Evolutionary conservation across 2,797 vertebrate species (phyloP).

Genomic region (Coranthus polyacanthus): DNA sequence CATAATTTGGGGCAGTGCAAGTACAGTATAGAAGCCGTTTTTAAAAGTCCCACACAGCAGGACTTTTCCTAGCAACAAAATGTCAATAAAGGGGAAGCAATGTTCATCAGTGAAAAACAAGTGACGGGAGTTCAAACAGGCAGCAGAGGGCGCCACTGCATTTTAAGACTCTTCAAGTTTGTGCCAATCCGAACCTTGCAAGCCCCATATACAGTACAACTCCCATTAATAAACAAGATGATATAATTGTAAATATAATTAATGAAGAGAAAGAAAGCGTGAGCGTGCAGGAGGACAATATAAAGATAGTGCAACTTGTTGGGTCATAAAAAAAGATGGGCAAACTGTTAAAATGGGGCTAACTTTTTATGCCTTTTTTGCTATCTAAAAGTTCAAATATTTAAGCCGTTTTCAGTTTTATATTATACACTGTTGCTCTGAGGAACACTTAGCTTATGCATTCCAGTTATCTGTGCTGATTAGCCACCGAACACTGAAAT

Average conservation of each 20-base stretch:
- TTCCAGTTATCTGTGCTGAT: slow-evolving; percentile 40
- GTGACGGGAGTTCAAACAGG: slow-evolving; percentile 17
- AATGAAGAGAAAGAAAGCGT: slow-evolving; percentile 12
- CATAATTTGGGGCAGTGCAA: slow-evolving; percentile 77
- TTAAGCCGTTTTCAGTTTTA: background rate
- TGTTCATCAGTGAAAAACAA: slow-evolving; percentile 24
- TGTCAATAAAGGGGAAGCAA: slow-evolving; percentile 29
- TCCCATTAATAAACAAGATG: slow-evolving; percentile 25
- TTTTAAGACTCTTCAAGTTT: slow-evolving; percentile 19
- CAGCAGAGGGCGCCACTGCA: slow-evolving; percentile 49
- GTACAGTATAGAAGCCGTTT: slow-evolving; percentile 46
- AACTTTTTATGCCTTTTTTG: background rate
- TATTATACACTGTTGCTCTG: background rate
- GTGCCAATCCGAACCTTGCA: slow-evolving; percentile 8
- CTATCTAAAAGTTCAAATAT: background rate
- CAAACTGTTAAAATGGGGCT: background rate
- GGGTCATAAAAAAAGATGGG: slow-evolving; percentile 5
- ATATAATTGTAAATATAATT: slow-evolving; percentile 16
- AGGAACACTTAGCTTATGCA: slow-evolving; percentile 13
- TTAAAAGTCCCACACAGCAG: slow-evolving; percentile 51
- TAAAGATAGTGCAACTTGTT: slow-evolving; percentile 21
- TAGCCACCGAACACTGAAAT: slow-evolving; percentile 16
- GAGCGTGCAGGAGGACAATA: slow-evolving; percentile 9
- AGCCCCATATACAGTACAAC: slow-evolving; percentile 15
- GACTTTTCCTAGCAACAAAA: slow-evolving; percentile 48